These are phyloP conservation scores for Erithacus rubecula DNA, from an alignment of 2,797 vertebrate genomes.

Conservation along the genomic window DNA sequence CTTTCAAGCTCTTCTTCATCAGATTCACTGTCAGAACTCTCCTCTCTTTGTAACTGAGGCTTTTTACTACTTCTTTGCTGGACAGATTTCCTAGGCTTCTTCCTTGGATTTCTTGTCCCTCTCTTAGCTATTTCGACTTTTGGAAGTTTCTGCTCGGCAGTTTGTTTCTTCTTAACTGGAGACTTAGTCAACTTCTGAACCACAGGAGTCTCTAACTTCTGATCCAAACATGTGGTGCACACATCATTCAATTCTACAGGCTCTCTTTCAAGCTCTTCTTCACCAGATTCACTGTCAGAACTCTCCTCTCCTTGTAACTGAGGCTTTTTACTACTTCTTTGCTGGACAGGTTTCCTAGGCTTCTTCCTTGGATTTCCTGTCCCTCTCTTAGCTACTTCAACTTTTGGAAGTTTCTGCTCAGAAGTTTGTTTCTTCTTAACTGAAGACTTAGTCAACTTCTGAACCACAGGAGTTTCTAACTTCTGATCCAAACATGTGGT, in stretches of 20 bases:
- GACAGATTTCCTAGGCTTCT: no score
- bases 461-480: not conserved
- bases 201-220: not conserved
- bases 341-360: not conserved
- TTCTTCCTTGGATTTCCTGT: not conserved
- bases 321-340: not conserved
- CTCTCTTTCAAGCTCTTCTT: not conserved
- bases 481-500: not conserved
- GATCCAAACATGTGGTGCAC: not conserved
- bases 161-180: no score
- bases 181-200: no score
- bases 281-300: not conserved
- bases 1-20: no score
- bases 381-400: not conserved
- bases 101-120: no score
- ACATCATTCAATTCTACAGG: not conserved
- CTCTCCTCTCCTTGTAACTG: not conserved
- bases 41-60: no score
- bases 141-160: no score
- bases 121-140: no score
- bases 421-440: not conserved
- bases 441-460: no score
- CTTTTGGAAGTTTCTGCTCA: not conserved
- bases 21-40: no score
- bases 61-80: no score